phyloP scores from a whole-genome alignment of 2,888 invertebrate species.

The Napeogenes sylphis region DNA sequence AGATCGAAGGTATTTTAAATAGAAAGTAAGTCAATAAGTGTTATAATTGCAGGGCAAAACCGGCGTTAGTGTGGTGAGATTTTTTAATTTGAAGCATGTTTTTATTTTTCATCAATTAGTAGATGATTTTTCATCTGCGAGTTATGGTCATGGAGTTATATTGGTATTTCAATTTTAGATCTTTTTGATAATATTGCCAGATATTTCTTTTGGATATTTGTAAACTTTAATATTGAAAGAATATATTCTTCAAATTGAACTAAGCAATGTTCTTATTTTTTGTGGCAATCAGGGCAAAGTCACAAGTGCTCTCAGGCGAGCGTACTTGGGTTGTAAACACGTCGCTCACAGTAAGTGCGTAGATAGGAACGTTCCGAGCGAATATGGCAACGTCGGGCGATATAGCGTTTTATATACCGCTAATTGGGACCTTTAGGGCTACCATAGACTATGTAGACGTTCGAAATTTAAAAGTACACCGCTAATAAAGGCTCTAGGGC shows the following conservation, averaged over 20 bases:
- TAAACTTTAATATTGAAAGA: constrained; percentile 3
- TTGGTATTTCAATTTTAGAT: constrained; percentile 4
- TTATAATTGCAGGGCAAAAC: constrained; percentile 66
- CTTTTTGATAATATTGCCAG: background rate
- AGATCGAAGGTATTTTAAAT: constrained; percentile 27
- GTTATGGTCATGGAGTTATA: constrained; percentile 5
- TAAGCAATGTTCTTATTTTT: constrained; percentile 28
- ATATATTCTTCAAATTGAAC: constrained; percentile 12
- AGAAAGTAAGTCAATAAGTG: constrained; percentile 47
- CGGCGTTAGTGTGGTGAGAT: constrained; percentile 71
- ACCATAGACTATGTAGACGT: constrained; percentile 42
- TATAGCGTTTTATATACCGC: constrained; percentile 27
- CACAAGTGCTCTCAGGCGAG: constrained; percentile 73
- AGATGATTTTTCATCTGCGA: constrained; percentile 15
- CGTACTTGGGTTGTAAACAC: constrained; percentile 77
- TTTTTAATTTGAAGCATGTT: constrained; percentile 60
- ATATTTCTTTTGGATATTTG: background rate
- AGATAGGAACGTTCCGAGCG: constrained; percentile 39
- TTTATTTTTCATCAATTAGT: constrained; percentile 30
- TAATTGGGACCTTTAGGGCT: constrained; percentile 39
- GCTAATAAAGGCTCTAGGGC: constrained; percentile 25
- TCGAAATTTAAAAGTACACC: constrained; percentile 28
- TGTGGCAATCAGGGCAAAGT: constrained; percentile 72
- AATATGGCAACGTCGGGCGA: constrained; percentile 22
- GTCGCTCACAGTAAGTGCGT: constrained; percentile 77